Conservation (phyloP, 37 sponge, comb jelly and placozoan genomes). For the Cladorhizidae sp. region DNA sequence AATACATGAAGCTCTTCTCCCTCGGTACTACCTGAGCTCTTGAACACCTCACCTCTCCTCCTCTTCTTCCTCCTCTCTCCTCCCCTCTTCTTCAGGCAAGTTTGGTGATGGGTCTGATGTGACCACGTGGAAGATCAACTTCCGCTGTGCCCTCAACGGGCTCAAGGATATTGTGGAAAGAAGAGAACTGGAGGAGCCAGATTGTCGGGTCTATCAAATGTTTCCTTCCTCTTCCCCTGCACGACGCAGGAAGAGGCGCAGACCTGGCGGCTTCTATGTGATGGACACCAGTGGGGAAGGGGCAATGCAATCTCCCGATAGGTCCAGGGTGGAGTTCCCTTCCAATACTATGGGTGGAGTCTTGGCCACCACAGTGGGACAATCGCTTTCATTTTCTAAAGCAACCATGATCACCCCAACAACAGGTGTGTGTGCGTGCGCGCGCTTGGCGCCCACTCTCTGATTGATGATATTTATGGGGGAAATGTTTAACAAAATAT, state of each 20-base stretch:
- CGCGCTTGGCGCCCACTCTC: too few species aligned
- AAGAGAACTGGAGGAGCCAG: slow-evolving; percentile 68
- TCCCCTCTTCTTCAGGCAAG: slow-evolving; percentile 27
- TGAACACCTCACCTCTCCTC: not conserved
- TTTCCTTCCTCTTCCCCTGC: slow-evolving; percentile 40
- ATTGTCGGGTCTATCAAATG: slow-evolving; percentile 79
- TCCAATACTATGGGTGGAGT: not conserved
- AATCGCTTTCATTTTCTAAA: not conserved
- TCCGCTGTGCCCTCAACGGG: slow-evolving; percentile 90
- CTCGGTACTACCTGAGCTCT: not conserved
- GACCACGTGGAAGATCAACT: slow-evolving; percentile 93
- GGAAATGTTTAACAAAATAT: too few species aligned
- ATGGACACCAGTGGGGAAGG: slow-evolving; percentile 1
- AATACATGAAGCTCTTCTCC: too few species aligned
- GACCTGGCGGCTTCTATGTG: slow-evolving; percentile 20
- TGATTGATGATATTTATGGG: too few species aligned
- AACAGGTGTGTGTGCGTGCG: too few species aligned
- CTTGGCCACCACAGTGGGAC: slow-evolving; percentile 15
- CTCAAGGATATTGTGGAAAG: slow-evolving; percentile 83
- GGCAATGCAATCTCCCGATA: not conserved
- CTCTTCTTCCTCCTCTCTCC: not conserved
- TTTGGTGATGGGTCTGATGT: slow-evolving; percentile 70
- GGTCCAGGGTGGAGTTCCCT: slow-evolving; percentile 25
- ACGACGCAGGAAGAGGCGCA: slow-evolving; percentile 35
- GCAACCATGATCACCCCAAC: slow-evolving; percentile 18